Percentiles rank a stretch among this genome's conserved stretches.
These are phyloP conservation scores for Brachionus paranguensis DNA, from an alignment of 1,140 invertebrate genomes.

Conservation along the genomic window DNA sequence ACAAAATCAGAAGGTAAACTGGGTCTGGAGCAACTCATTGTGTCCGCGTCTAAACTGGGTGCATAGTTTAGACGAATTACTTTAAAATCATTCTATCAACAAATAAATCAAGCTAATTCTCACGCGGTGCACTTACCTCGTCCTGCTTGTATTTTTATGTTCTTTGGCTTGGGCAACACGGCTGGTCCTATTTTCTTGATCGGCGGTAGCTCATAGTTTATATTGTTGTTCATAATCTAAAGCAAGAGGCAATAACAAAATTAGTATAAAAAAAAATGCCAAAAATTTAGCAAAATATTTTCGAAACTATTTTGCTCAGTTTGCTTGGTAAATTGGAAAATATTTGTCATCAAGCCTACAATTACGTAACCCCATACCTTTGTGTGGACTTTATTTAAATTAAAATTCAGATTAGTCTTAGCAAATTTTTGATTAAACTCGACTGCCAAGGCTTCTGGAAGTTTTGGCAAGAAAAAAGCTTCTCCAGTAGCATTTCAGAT, in stretches of 20 bases:
- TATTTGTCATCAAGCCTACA: background rate
- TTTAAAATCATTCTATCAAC: conserved; percentile 1
- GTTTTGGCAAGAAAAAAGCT: background rate
- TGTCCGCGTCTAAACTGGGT: conserved; percentile 11
- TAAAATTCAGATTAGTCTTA: background rate
- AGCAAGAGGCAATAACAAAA: background rate
- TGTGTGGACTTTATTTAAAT: background rate
- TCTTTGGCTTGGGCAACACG: conserved; percentile 33
- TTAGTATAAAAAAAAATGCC: background rate
- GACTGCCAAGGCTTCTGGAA: no score
- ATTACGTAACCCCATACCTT: background rate
- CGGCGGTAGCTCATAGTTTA: conserved; percentile 30
- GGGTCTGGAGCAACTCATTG: background rate
- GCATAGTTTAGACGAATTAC: conserved; percentile 33
- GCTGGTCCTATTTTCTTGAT: conserved; percentile 35
- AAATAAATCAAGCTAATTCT: background rate
- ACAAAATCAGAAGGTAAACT: background rate
- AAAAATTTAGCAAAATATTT: background rate
- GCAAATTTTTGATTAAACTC: background rate
- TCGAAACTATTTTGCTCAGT: background rate
- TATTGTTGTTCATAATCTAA: conserved; percentile 34
- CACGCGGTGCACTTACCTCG: conserved; percentile 1
- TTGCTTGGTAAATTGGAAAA: background rate
- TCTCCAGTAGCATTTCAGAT: background rate
- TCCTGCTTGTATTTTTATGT: conserved; percentile 39